phyloP scores from a whole-genome alignment of 2,113 vertebrate species.

The Nyctibius bracteatus region DNA sequence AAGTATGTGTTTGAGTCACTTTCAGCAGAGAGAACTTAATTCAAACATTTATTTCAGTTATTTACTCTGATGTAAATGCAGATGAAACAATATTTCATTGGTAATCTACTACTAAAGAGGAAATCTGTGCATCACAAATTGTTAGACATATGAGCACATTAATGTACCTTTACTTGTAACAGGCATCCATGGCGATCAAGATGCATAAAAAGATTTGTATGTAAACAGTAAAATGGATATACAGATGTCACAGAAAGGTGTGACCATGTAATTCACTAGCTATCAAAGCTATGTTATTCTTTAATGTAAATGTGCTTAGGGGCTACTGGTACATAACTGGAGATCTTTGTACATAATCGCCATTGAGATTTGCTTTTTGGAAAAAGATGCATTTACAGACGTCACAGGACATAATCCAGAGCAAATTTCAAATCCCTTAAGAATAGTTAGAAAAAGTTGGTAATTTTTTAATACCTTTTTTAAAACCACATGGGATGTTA shows the following conservation, averaged over 20 bases:
- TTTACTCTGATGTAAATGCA: not conserved
- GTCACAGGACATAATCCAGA: not conserved
- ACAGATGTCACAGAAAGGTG: not conserved
- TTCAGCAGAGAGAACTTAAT: not conserved
- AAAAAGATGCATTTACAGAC: not conserved
- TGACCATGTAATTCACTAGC: not conserved
- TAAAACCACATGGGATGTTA: accelerated
- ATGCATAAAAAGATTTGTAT: not conserved
- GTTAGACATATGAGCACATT: not conserved
- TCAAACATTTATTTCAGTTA: not conserved
- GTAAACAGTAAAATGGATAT: not conserved
- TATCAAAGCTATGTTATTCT: not conserved
- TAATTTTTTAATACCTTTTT: not conserved
- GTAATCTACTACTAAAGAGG: not conserved
- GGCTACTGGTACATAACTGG: not conserved
- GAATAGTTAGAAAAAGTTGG: not conserved
- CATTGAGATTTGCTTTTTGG: not conserved
- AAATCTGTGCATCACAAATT: not conserved
- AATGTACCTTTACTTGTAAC: not conserved
- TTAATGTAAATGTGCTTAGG: not conserved
- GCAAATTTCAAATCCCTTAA: not conserved
- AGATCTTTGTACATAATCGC: not conserved
- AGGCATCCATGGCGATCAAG: not conserved
- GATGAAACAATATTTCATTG: not conserved
- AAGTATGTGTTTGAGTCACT: not conserved